Percentiles rank a stretch among this genome's conserved stretches.
These are phyloP conservation scores for Lasioglossum lativentre DNA, from an alignment of 2,888 invertebrate species.

Conservation along the genomic window DNA sequence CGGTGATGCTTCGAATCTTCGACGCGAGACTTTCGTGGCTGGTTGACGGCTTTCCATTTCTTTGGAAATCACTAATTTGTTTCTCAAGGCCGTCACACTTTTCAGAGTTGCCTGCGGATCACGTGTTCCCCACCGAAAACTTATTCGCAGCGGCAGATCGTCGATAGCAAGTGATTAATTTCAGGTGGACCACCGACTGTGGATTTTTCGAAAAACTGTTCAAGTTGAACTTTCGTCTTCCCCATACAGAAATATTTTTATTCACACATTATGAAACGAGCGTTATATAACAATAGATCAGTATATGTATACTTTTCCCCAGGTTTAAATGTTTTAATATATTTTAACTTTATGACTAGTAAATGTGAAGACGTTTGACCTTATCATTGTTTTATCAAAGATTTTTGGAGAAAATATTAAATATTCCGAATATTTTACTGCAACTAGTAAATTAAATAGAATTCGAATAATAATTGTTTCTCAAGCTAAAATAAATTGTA, in stretches of 20 bases:
- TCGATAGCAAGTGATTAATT: background rate
- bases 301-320: too few species aligned
- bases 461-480: too few species aligned
- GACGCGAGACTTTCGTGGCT: slow-evolving; percentile 56
- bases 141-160: background rate
- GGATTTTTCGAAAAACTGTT: background rate
- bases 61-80: slow-evolving; percentile 62
- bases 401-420: too few species aligned
- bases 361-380: too few species aligned
- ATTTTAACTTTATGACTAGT: too few species aligned
- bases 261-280: background rate
- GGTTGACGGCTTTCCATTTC: slow-evolving; percentile 66
- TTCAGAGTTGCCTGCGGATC: slow-evolving; percentile 36
- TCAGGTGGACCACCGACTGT: background rate
- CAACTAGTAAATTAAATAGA: too few species aligned
- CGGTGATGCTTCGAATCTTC: slow-evolving; percentile 22
- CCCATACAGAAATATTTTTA: background rate
- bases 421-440: too few species aligned
- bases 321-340: too few species aligned
- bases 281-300: too few species aligned
- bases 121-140: slow-evolving; percentile 9
- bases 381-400: too few species aligned
- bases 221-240: background rate
- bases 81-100: slow-evolving; percentile 65
- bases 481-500: too few species aligned